phyloP scores from a whole-genome alignment of 2,888 invertebrate species.

The Eledone cirrhosa region DNA sequence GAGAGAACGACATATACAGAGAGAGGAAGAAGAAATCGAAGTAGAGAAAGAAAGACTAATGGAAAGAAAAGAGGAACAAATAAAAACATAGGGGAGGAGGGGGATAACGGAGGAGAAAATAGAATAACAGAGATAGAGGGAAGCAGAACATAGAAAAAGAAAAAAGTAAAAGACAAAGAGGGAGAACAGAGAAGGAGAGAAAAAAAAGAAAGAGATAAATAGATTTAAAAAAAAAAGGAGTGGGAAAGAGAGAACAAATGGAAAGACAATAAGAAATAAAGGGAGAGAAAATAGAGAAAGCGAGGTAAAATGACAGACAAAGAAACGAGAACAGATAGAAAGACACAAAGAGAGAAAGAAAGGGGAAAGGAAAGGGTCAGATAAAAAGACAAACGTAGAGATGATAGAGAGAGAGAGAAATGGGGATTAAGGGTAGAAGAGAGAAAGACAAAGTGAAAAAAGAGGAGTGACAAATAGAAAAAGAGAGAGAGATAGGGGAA shows the following conservation, averaged over 20 bases:
- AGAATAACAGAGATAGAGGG: not conserved
- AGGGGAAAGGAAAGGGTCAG: not conserved
- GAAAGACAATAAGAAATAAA: not conserved
- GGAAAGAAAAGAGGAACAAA: not conserved
- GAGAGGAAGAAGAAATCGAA: too few species aligned
- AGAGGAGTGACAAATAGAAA: not conserved
- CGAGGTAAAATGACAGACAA: not conserved
- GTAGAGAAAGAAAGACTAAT: not conserved
- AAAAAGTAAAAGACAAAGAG: not conserved
- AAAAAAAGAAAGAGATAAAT: not conserved
- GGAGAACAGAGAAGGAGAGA: not conserved
- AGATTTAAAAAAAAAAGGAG: not conserved
- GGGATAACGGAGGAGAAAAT: not conserved
- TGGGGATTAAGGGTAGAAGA: not conserved
- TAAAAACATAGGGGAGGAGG: not conserved
- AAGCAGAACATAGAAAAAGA: not conserved
- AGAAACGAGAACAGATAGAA: not conserved
- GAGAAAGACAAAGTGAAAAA: not conserved
- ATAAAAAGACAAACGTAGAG: not conserved
- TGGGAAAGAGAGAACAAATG: not conserved
- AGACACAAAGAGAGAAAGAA: not conserved
- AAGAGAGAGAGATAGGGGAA: not conserved
- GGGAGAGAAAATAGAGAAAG: not conserved
- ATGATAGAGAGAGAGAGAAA: not conserved
- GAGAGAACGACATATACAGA: too few species aligned